A percentile compares a stretch with the other conserved stretches of the same genome.
phyloP scores from a whole-genome alignment of 92 coral and sea anemone species.

The Epizoanthus stellaris region DNA sequence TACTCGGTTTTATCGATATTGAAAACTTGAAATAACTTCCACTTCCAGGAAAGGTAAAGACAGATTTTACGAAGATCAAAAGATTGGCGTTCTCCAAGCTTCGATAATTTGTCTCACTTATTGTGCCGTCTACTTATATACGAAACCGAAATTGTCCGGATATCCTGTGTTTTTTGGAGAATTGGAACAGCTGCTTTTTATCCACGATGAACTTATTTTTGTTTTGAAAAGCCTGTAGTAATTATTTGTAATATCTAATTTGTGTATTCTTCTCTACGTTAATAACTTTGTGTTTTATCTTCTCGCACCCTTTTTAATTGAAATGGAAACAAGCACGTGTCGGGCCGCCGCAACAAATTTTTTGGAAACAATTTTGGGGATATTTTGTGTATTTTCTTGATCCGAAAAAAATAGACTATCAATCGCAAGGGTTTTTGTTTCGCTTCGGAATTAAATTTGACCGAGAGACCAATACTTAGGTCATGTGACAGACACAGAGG shows the following conservation, averaged over 20 bases:
- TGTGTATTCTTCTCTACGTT: conserved; percentile 84
- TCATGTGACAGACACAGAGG: conserved; percentile 70
- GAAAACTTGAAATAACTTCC: conserved; percentile 27
- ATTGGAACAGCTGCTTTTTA: conserved; percentile 79
- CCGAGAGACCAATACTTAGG: conserved; percentile 47
- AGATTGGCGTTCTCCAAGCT: conserved; percentile 65
- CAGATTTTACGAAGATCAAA: conserved; percentile 68
- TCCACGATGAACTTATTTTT: conserved; percentile 82
- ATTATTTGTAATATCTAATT: conserved; percentile 95
- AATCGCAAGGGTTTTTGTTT: conserved; percentile 23
- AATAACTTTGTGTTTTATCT: conserved; percentile 83
- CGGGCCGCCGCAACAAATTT: conserved; percentile 3
- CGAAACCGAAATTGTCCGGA: conserved; percentile 82
- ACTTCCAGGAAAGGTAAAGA: conserved; percentile 38
- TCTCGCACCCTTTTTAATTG: conserved; percentile 78
- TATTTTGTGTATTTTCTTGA: conserved; percentile 9
- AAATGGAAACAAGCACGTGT: conserved; percentile 53
- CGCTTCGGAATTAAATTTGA: conserved; percentile 25
- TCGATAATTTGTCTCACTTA: conserved; percentile 64
- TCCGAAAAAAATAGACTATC: conserved; percentile 11
- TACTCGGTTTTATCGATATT: conserved; percentile 9
- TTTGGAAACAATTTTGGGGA: conserved; percentile 15
- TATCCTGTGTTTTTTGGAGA: conserved; percentile 71
- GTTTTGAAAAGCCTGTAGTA: conserved; percentile 92
- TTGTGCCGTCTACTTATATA: conserved; percentile 78